Conservation (phyloP, 2,888 invertebrate species). For the Pediacus dermestoides region DNA sequence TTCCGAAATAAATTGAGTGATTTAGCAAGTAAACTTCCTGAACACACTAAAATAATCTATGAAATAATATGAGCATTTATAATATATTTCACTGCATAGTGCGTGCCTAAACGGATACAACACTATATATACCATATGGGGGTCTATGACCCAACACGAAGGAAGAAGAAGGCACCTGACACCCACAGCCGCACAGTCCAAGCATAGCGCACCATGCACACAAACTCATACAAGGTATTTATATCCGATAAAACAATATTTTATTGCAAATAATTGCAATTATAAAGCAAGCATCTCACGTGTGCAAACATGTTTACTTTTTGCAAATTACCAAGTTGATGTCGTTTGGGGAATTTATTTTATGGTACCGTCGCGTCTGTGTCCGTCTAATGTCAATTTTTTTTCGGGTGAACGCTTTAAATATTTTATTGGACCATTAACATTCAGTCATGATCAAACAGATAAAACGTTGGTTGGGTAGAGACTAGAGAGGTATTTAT, state of each 20-base stretch:
- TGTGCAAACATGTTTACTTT: constrained; percentile 32
- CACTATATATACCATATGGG: constrained; percentile 20
- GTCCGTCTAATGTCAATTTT: too few relatives aligned
- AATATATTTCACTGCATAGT: constrained; percentile 28
- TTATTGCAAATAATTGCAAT: constrained; percentile 49
- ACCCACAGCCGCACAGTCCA: constrained; percentile 45
- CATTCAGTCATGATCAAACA: too few relatives aligned
- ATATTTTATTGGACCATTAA: too few relatives aligned
- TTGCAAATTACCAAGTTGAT: too few relatives aligned
- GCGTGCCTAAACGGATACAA: constrained; percentile 31
- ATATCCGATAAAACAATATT: constrained; percentile 50
- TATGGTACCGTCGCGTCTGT: too few relatives aligned
- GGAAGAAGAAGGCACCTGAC: too few relatives aligned
- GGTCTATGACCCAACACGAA: constrained; percentile 48
- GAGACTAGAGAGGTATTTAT: too few relatives aligned
- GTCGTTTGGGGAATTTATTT: too few relatives aligned
- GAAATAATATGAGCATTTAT: constrained; percentile 27
- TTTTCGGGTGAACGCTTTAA: too few relatives aligned
- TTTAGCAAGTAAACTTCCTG: too few relatives aligned
- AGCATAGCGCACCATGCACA: constrained; percentile 20
- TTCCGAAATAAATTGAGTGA: too few relatives aligned
- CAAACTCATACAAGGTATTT: constrained; percentile 44
- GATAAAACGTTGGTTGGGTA: too few relatives aligned
- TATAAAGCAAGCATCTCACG: constrained; percentile 42
- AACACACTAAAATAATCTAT: constrained; percentile 29